phyloP scores from a whole-genome alignment of 2,797 vertebrate genomes.

The Cirrhinus molitorella region DNA sequence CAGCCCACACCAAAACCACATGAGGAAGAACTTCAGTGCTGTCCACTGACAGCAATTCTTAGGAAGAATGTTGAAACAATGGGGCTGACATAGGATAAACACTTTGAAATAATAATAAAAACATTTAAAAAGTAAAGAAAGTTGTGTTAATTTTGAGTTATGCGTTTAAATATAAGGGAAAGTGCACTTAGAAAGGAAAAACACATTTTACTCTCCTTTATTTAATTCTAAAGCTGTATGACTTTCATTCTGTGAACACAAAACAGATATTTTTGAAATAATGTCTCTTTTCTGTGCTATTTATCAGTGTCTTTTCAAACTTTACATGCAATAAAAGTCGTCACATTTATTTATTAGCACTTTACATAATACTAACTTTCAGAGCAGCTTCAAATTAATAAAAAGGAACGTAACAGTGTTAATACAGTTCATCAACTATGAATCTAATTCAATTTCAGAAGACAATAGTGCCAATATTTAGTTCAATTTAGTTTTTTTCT shows the following conservation, averaged over 20 bases:
- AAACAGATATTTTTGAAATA: not conserved
- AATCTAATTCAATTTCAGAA: too few species aligned
- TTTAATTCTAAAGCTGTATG: not conserved
- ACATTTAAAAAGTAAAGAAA: not conserved
- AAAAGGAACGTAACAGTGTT: not conserved
- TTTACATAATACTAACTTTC: not conserved
- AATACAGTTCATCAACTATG: not conserved
- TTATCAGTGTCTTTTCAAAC: not conserved
- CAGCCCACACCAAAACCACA: constrained; percentile 34
- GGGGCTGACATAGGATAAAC: not conserved
- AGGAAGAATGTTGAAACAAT: not conserved
- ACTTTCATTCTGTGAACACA: not conserved
- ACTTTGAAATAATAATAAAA: not conserved
- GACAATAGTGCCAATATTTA: not conserved
- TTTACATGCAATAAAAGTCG: too few species aligned
- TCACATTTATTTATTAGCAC: not conserved
- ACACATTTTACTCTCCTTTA: not conserved
- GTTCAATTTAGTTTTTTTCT: not conserved
- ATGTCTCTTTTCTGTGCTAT: not conserved
- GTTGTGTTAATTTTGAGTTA: too few species aligned
- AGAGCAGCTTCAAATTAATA: not conserved
- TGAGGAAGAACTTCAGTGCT: constrained; percentile 24
- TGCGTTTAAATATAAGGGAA: not conserved
- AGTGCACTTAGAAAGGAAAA: not conserved
- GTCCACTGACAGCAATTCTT: constrained; percentile 7